Conservation (phyloP, 1,140 invertebrate species). For the Scaptomyza hsui region DNA sequence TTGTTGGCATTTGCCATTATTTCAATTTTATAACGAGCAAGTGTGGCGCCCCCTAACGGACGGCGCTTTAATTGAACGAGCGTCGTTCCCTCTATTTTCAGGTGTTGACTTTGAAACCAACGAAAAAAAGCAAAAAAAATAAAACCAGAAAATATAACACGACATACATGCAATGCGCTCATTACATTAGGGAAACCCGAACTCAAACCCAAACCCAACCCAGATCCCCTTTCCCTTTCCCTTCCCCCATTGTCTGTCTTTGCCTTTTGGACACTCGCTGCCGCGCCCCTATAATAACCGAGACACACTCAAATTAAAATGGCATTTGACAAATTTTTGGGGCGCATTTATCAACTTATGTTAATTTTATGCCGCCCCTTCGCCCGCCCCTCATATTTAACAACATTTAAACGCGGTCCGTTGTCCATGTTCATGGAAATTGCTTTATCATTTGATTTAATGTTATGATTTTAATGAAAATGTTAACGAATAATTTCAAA, state of each 20-base stretch:
- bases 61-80: slow-evolving; percentile 69
- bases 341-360: slow-evolving; percentile 67
- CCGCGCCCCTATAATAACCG: slow-evolving; percentile 46
- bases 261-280: slow-evolving; percentile 9
- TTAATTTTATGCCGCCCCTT: slow-evolving; percentile 49
- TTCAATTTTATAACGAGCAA: slow-evolving; percentile 54
- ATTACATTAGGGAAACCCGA: slow-evolving; percentile 65
- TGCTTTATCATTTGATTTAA: slow-evolving; percentile 49
- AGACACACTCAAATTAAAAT: slow-evolving; percentile 67
- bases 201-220: slow-evolving; percentile 16
- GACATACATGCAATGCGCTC: slow-evolving; percentile 71
- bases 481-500: background rate
- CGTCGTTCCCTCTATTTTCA: slow-evolving; percentile 38
- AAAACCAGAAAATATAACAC: slow-evolving; percentile 27
- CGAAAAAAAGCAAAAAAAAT: slow-evolving; percentile 38
- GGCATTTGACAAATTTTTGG: slow-evolving; percentile 73
- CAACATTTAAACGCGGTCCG: slow-evolving; percentile 6
- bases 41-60: slow-evolving; percentile 31
- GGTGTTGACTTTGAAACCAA: slow-evolving; percentile 71
- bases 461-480: slow-evolving; percentile 26
- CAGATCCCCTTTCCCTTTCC: background rate
- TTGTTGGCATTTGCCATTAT: slow-evolving; percentile 49
- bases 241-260: background rate
- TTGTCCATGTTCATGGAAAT: slow-evolving; percentile 26
- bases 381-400: background rate